Evolutionary conservation across 2,888 invertebrate species (phyloP).

Genomic region (Parelbella ahira): DNA sequence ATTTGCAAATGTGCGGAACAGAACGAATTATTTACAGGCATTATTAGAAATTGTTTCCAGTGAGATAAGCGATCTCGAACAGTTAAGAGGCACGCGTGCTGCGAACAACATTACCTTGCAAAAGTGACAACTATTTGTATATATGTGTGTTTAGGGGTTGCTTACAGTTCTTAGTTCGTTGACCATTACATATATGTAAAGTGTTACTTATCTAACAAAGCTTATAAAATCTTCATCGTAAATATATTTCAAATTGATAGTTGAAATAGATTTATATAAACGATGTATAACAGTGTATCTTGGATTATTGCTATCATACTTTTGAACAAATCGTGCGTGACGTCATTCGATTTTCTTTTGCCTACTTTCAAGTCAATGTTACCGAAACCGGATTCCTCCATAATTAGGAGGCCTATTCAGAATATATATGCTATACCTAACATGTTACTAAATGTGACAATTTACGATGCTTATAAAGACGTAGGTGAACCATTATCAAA

Average conservation of each 20-base stretch:
- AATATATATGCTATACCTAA: not conserved
- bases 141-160: too few species aligned
- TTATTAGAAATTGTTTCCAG: slow-evolving; percentile 24
- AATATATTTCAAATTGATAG: too few species aligned
- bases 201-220: not conserved
- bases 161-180: too few species aligned
- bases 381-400: not conserved
- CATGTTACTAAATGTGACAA: not conserved
- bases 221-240: too few species aligned
- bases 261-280: not conserved
- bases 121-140: too few species aligned
- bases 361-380: not conserved
- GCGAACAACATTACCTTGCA: too few species aligned
- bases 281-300: slow-evolving; percentile 8
- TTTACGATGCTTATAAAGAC: not conserved
- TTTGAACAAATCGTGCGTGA: slow-evolving; percentile 2
- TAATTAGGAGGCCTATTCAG: slow-evolving; percentile 5
- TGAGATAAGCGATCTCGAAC: slow-evolving; percentile 21
- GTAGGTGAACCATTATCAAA: not conserved
- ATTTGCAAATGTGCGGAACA: slow-evolving; percentile 28
- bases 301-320: slow-evolving; percentile 13
- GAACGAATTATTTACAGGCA: slow-evolving; percentile 23
- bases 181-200: not conserved
- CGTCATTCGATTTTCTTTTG: not conserved
- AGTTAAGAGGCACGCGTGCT: not conserved